These are phyloP conservation scores for Brachionus plicatilis DNA, from an alignment of 1,140 invertebrate species.

Conservation along the genomic window DNA sequence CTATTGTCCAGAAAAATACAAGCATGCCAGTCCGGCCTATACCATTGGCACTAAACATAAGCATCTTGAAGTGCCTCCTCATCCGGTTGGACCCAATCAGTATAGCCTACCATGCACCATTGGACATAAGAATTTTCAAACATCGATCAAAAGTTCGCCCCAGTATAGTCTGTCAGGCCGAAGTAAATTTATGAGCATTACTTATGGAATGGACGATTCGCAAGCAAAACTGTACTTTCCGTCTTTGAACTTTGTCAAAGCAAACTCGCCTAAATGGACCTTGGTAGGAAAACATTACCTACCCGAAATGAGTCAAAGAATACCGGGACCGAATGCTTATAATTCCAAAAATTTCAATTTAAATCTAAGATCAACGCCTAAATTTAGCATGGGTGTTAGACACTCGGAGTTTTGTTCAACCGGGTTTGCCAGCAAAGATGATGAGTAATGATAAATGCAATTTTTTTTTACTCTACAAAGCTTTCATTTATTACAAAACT, in stretches of 20 bases:
- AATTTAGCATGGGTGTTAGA: background rate
- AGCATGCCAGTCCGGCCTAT: background rate
- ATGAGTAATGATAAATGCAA: background rate
- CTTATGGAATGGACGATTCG: constrained; percentile 37
- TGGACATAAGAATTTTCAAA: background rate
- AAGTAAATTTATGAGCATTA: constrained; percentile 39
- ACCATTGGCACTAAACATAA: constrained; percentile 32
- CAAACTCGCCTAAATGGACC: background rate
- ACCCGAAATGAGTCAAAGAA: background rate
- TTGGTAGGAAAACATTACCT: background rate
- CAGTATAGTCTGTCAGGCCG: background rate
- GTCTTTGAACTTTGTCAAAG: background rate
- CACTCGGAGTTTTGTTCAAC: constrained; percentile 36
- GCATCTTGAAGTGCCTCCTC: background rate
- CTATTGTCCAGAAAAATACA: constrained; percentile 3
- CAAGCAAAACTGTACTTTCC: background rate
- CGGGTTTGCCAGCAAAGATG: background rate
- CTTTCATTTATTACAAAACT: background rate
- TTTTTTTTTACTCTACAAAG: background rate
- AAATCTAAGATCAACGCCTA: background rate
- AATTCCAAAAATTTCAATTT: background rate
- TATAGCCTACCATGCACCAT: background rate
- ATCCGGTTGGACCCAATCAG: constrained; percentile 18
- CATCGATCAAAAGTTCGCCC: background rate
- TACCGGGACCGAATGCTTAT: constrained; percentile 19